Evolutionary conservation across 2,113 vertebrate species (phyloP), one percentile per base, ranked within the genome.

Genomic region (Hystrix brachyura): DNA sequence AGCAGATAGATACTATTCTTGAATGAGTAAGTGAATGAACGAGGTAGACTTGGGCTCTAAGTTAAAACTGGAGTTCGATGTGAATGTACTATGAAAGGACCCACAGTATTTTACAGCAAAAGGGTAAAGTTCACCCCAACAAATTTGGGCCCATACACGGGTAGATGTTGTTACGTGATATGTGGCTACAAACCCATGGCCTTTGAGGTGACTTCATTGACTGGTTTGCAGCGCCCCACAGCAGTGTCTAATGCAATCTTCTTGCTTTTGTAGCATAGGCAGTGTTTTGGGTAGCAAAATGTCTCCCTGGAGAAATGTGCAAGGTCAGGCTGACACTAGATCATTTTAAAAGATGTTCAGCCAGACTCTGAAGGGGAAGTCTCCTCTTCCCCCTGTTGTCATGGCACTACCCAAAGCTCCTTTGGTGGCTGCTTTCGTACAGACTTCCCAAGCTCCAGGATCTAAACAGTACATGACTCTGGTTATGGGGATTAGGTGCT

Each of bases 281-380:
- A 57, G 38, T 38, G 62, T 38, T 55, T 64, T 55, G 29, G 60
- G 78, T 7, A 84, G 46, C 79, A 78, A 25, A 83, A 46, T 7
- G 3, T 74, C 34, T 82, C 72, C 25, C 34, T 76, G 79, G 19
- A 95, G 83, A 85, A 93, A 38, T 71, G 15, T 94, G 38, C 59
- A 34, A 88, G 87, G 93, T 95, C 94, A 92, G 87, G 62, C 38
- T 94, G 93, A 93, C 90, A 57, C 46, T 0, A 84, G 83, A 67
- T 53, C 0, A 18, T 62, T 94, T 91, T 29, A 71, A 88, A 79
- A 91, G 78, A 21, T 59, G 19, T 43, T 86, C 62, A 90, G 65
- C 53, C 64, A 85, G 93, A 79, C 79, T 79, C 88, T 13, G 2
- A 59, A 91, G 43, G 87, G 13, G 57, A 82, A 59, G 19, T 89